phyloP scores from a whole-genome alignment of 2,113 vertebrate species.

The Ia io region DNA sequence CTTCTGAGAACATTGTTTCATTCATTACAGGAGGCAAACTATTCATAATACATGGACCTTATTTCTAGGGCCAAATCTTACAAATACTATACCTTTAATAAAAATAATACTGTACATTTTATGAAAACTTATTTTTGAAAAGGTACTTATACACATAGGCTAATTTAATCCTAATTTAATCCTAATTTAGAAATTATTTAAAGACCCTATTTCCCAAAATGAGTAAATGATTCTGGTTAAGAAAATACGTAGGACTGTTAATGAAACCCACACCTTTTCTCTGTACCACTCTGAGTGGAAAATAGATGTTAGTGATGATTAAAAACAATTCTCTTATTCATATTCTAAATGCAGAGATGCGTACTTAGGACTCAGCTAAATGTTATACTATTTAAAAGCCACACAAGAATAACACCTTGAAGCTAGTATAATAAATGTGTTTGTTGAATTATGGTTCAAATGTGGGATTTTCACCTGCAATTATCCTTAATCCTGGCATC shows the following conservation, averaged over 20 bases:
- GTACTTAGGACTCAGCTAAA: neutral
- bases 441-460: constrained; percentile 25
- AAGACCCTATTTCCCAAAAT: neutral
- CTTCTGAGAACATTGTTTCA: neutral
- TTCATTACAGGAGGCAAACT: neutral
- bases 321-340: constrained; percentile 8
- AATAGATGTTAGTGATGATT: neutral
- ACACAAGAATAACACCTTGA: neutral
- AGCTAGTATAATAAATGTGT: constrained; percentile 21
- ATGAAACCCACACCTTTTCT: neutral
- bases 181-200: neutral
- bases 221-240: neutral
- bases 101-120: neutral
- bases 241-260: neutral
- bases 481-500: constrained; percentile 7
- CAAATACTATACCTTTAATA: neutral
- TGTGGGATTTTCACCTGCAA: constrained; percentile 26
- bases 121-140: neutral
- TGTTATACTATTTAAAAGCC: constrained; percentile 30
- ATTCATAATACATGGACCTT: neutral
- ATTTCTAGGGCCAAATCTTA: neutral
- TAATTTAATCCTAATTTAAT: constrained; percentile 34
- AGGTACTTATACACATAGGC: rapidly evolving
- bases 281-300: neutral
- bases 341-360: neutral